phyloP scores from a whole-genome alignment of 2,888 invertebrate species.

The Acanthosoma haemorrhoidale region DNA sequence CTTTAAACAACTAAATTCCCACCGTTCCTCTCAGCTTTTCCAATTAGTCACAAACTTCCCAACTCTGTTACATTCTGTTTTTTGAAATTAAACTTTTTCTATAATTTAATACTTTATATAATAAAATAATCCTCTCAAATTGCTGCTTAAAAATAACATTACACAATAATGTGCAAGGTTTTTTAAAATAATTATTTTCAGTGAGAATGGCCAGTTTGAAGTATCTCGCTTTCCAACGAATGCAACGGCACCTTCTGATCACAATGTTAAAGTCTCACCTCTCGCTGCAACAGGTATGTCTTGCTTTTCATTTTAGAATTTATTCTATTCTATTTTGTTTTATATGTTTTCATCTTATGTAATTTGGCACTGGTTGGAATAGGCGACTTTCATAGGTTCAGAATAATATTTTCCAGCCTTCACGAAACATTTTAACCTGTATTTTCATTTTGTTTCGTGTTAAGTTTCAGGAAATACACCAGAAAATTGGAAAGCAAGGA shows the following conservation, averaged over 20 bases:
- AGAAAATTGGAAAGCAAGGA: constrained; percentile 33
- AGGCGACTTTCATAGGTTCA: not conserved
- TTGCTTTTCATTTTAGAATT: not conserved
- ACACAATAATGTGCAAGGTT: no score
- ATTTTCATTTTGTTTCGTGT: no score
- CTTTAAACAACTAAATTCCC: no score
- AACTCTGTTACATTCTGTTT: not conserved
- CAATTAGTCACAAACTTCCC: no score
- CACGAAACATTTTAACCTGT: no score
- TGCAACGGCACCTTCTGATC: constrained; percentile 20
- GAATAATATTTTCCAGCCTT: no score
- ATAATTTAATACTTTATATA: no score
- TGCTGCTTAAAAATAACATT: no score
- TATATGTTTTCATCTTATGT: not conserved
- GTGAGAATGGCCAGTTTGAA: constrained; percentile 35
- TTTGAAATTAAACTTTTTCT: no score
- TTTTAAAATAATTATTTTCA: not conserved
- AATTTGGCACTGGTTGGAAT: not conserved
- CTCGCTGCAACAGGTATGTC: not conserved
- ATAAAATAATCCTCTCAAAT: no score
- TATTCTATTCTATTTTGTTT: not conserved
- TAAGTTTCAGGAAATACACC: not conserved
- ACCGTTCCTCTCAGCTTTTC: no score
- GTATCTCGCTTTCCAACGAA: constrained; percentile 25
- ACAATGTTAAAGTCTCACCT: constrained; percentile 4